Evolutionary conservation across 1,140 invertebrate species (phyloP).

Genomic region (Metaphire vulgaris): DNA sequence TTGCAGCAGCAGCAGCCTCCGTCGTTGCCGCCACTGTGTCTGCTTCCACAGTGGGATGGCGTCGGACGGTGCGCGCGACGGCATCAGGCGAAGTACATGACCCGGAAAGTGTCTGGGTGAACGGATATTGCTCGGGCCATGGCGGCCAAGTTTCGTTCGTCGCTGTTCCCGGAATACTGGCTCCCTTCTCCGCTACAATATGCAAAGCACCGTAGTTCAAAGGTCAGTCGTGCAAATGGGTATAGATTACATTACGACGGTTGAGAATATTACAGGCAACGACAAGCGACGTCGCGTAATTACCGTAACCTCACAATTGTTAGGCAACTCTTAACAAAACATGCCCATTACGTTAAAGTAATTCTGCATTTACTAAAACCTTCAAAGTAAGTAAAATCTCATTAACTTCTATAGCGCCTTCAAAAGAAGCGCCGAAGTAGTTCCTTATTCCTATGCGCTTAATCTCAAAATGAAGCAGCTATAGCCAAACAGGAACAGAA

Average conservation of each 20-base stretch:
- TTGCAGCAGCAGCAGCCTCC: no score
- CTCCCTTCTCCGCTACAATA: constrained; percentile 77
- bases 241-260: not conserved
- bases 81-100: constrained; percentile 98
- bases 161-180: constrained; percentile 93
- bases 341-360: no score
- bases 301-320: not conserved
- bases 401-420: no score
- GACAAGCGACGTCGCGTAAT: not conserved
- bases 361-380: no score
- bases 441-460: no score
- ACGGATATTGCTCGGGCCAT: constrained; percentile 97
- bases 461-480: no score
- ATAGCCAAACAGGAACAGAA: no score
- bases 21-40: no score
- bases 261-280: not conserved
- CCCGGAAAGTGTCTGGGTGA: constrained; percentile 95
- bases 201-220: not conserved
- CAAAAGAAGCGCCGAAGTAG: no score
- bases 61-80: no score
- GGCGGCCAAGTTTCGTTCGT: constrained; percentile 90
- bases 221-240: not conserved
- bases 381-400: no score
- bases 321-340: not conserved
- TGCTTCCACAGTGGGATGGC: no score